Base-by-base conservation (phyloP, 1,140 invertebrate genomes). In the Apocrypta bakeri region DNA sequence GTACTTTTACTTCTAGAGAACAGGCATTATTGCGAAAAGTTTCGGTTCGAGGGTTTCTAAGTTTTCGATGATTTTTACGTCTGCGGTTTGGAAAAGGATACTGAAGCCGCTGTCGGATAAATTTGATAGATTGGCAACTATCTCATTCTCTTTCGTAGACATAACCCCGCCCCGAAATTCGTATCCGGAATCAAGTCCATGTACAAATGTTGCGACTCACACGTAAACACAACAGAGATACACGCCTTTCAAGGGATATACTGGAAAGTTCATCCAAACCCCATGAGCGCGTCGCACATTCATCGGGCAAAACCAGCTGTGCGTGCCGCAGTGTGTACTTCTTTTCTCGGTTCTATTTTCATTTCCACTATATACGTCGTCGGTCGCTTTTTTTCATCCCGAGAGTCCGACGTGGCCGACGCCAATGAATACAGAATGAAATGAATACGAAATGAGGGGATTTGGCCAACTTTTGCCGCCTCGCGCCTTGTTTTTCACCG, bases 351-450 rank as follows among this genome's bases (percentile, higher is more conserved):
- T 71, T 71, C 68, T 29, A 33, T 68, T 64, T 66, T 42, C 27
- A 66, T 66, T 66, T 66, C 27, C 63, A 29, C 24, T 66, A 0
- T 66, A 17, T 25, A 11, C 63, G 24, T 66, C 27, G 63, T 31
- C 48, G 25, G 17, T 72, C 29, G 17, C 21, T 14, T 14, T 1
- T 14, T n/a, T 56, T 56, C 21, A 56, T n/a, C 48, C 48, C 48
- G 48, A 56, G 48, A 56, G 21, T 56, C 42, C 42, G 14, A 21
- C 48, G 14, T 17, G 17, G 27, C 37, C 33, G 29, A 73, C 21
- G 27, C 37, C 64, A 42, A 73, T 73, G 71, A 73, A 73, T 73
- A 73, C 71, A 48, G 37, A 73, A 42, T 73, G 71, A 73, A 73
- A 73, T 73, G 71, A 73, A 40, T 73, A 73, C 9, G 14, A 73